Base-by-base conservation (phyloP, 2,888 invertebrate species). In the Drosophila nr. fundita region DNA sequence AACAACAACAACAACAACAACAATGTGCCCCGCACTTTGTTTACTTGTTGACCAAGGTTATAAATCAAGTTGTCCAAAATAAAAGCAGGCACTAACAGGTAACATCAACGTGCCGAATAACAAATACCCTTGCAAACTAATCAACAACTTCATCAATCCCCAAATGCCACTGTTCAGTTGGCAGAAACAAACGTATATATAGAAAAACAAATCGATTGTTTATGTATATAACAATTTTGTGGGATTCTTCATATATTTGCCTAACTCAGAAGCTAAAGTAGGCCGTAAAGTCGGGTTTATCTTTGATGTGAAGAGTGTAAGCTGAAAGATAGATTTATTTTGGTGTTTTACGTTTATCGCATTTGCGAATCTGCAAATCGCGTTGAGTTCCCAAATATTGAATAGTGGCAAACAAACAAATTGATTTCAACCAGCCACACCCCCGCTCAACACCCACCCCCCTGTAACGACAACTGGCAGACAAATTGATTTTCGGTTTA, bases 401-500 rank as follows among this genome's bases (percentile, higher is more conserved):
- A 71, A 76, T 60, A 67, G 64, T 59, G 75, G 42, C 71, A 78
- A 78, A 78, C 67, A 78, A 64, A 62, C 64, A 49, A 75, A 70
- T 75, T 59, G 75, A 50, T 65, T 76, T 42, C 71, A 61, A 11
- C 0, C 32, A 11, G 32, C 32, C 45, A 53, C 4, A 10, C 21
- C n/a, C 40, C 60, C 34, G 36, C 18, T 18, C 1, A 15, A 2
- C 15, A 15, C 6, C 18, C 21, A 42, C 11, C n/a, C 1, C 57
- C 38, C 27, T 52, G 61, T 67, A 62, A 71, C 60, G 68, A 66
- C 75, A 75, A 64, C 54, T 60, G 21, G 53, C 65, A 72, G 79
- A 78, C 78, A 78, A 79, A 79, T 79, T 73, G 80, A 79, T 78
- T 78, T 78, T 76, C 63, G 60, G 66, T 34, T 79, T 79, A 79